phyloP scores from a whole-genome alignment of 2,113 vertebrate species.

The Manacus vitellinus region DNA sequence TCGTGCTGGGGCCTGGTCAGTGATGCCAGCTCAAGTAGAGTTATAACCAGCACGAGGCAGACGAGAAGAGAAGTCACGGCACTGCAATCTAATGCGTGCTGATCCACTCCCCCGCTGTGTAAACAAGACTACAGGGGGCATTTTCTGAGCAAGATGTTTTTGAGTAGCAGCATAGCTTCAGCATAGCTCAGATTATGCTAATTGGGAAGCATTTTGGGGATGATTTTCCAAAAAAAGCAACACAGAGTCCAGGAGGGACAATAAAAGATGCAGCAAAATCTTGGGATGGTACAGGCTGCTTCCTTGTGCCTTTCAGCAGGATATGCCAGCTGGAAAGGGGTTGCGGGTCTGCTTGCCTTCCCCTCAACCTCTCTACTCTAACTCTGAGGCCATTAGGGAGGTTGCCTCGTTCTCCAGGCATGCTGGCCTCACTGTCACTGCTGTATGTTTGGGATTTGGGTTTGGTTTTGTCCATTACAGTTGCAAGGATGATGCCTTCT shows the following conservation, averaged over 20 bases:
- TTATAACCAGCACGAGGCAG: not conserved
- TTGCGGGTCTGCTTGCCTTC: not conserved
- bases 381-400: not conserved
- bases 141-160: not conserved
- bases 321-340: not conserved
- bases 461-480: not conserved
- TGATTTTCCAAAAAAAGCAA: not conserved
- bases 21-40: not conserved
- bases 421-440: not conserved
- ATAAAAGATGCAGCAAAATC: not conserved
- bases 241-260: not conserved
- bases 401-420: not conserved
- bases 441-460: not conserved
- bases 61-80: not conserved
- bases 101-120: not conserved
- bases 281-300: not conserved
- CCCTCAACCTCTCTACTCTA: not conserved
- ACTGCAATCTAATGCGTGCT: fast-evolving
- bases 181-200: not conserved
- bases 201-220: not conserved
- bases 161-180: not conserved
- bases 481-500: not conserved
- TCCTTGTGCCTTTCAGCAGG: not conserved
- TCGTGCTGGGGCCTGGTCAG: fast-evolving
- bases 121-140: not conserved